Conservation (phyloP, 1,140 invertebrate genomes). For the Apolygus lucorum region DNA sequence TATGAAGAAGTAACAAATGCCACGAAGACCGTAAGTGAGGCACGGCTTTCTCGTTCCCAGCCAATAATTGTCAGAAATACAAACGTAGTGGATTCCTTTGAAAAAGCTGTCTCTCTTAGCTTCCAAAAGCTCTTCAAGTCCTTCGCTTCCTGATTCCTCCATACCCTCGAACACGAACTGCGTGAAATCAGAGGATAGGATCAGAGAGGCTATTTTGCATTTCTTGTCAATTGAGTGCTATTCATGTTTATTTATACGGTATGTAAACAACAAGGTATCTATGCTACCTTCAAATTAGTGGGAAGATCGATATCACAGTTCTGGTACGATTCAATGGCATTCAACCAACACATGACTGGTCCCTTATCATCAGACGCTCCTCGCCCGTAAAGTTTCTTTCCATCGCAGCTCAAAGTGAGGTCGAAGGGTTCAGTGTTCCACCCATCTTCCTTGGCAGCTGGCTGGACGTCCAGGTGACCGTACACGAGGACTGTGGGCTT, state of each 20-base stretch:
- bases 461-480: constrained; percentile 97
- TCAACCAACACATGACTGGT: constrained; percentile 84
- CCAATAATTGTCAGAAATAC: constrained; percentile 99
- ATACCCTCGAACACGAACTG: constrained; percentile 95
- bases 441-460: constrained; percentile 82
- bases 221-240: too few species aligned
- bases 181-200: constrained; percentile 34
- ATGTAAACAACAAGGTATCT: too few species aligned
- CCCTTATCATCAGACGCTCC: constrained; percentile 94
- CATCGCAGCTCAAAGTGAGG: constrained; percentile 70
- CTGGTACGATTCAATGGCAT: constrained; percentile 85
- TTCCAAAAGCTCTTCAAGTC: constrained; percentile 78
- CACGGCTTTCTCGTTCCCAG: constrained; percentile 92
- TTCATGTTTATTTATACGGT: too few species aligned
- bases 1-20: constrained; percentile 84
- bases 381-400: constrained; percentile 76
- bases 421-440: constrained; percentile 94
- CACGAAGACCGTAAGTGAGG: constrained; percentile 91
- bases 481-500: constrained; percentile 92
- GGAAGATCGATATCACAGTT: constrained; percentile 61
- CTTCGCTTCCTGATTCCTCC: constrained; percentile 96
- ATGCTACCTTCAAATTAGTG: constrained; percentile 87
- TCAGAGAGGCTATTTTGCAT: too few species aligned
- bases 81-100: constrained; percentile 81
- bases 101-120: constrained; percentile 70